phyloP scores from a whole-genome alignment of 2,797 vertebrate genomes.

The Paedocypris micromegethes region DNA sequence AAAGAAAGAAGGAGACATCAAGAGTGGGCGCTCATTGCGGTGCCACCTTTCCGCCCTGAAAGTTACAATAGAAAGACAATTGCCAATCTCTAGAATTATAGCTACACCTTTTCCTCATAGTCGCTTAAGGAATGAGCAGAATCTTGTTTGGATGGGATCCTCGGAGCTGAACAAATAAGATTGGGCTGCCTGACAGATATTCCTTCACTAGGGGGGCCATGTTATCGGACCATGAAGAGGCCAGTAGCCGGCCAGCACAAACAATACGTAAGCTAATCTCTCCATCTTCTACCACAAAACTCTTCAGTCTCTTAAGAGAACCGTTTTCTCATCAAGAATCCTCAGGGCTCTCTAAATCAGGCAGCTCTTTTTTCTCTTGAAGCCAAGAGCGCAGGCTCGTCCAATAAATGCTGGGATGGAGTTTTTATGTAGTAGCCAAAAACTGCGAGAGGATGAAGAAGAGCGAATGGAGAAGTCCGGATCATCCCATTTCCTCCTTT shows the following conservation, averaged over 20 bases:
- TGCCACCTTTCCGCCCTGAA: not conserved
- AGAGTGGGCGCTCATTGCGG: too few relatives aligned
- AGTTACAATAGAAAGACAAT: conserved; percentile 39
- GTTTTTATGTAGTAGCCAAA: conserved; percentile 19
- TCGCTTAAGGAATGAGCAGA: conserved; percentile 41
- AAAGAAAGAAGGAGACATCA: too few relatives aligned
- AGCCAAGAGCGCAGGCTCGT: conserved; percentile 18
- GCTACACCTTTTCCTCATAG: conserved; percentile 45
- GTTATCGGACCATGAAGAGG: conserved; percentile 39
- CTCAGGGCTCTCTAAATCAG: conserved; percentile 5
- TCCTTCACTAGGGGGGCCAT: conserved; percentile 18
- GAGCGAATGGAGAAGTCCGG: not conserved
- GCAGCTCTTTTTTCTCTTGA: conserved; percentile 22
- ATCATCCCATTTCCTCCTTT: conserved; percentile 6
- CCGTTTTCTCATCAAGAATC: conserved; percentile 8
- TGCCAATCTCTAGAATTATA: conserved; percentile 6
- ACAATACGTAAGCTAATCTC: conserved; percentile 17
- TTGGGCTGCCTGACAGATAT: conserved; percentile 25
- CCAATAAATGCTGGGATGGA: conserved; percentile 21
- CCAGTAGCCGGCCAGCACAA: conserved; percentile 19
- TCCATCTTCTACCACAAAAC: conserved; percentile 11
- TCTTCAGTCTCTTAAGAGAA: not conserved
- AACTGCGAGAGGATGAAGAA: not conserved
- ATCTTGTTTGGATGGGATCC: conserved; percentile 14
- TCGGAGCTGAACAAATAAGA: conserved; percentile 55